Base-by-base conservation (phyloP, 2,797 vertebrate species). In the Enteromius unitaeniatus region DNA sequence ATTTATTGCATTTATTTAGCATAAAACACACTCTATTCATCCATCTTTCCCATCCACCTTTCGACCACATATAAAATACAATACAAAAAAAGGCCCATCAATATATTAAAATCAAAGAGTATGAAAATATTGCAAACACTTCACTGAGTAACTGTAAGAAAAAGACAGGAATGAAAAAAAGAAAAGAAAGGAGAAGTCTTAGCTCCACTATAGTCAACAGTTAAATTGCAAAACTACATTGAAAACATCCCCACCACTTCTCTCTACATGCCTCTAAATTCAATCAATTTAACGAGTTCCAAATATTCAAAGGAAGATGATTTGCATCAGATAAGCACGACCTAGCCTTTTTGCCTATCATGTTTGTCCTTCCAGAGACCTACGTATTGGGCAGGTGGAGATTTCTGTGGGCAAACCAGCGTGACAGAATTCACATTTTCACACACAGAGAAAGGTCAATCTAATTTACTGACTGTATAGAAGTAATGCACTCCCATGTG, bases 401-500 rank as follows among this genome's bases (percentile, higher is more conserved):
- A 55, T 65, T 75, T 62, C 79, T 49, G 72, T 68, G 47, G 78
- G 53, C 51, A 78, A 62, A 70, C 15, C 80, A 72, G 45, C 72
- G 28, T 78, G 82, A 82, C 53, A 69, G 40, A 82, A 72, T 74
- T 31, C 28, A 2, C 47, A 69, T 77, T 68, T 73, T 81, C 74
- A 87, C 82, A 82, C 74, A 76, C 28, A 65, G 65, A 79, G 21
- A 84, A 85, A 86, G 81, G 83, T 85, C 83, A 81, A 81, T 79
- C 78, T 82, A 79, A 84, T 86, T 85, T 79, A 81, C 62, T 0
- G 45, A 78, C 58, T 77, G 78, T 78, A 85, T 83, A 53, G 13
- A 87, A 84, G 73, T 79, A 72, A 83, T 79, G 49, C n/a, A 28
- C 37, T 83, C 76, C 69, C 75, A 31, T 37, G 65, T 76, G 79